Base-by-base conservation (phyloP, 2,888 invertebrate genomes). In the Tortrix viridana region DNA sequence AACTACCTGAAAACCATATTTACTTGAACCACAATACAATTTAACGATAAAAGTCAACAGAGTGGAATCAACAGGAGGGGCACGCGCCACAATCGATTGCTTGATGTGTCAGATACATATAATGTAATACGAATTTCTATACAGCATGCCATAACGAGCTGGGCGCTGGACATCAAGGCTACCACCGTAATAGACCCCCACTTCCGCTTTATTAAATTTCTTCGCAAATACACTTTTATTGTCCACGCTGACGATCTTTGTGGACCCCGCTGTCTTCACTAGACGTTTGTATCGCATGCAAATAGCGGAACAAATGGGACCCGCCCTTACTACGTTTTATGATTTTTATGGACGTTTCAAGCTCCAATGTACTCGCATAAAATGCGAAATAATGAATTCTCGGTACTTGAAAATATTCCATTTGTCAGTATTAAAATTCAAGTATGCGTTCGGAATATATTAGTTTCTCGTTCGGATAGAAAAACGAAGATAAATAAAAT, bases 161-260 rank as follows among this genome's bases (percentile, higher is more conserved):
- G 70, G 49, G 37, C 41, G 19, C 58, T 5, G 18, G 38, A 38
- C 58, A 41, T 19, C 49, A 49, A 38, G 48, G 22, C 22, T 23
- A 23, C 20, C 20, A 19, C 22, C 32, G 16, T 87, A 88, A 88
- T 85, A 79, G 84, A 80, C 79, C 82, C 85, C 87, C 87, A 86
- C 87, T 92, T 92, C 90, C 89, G 89, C 91, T 85, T 91, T 92
- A 92, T 91, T 92, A 92, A 91, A 92, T 92, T 91, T 92, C 92
- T 90, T 89, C 82, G 89, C 91, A 91, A 92, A 91, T 87, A 91
- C 86, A 87, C 84, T 90, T 91, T 92, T 92, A 92, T 88, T 89
- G 88, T 83, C 82, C 78, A 74, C 82, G 76, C 83, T 86, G 77
- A 80, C 84, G 86, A 87, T 88, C 88, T 87, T 85, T 85, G 83